Evolutionary conservation across 1,140 invertebrate genomes (phyloP), one percentile per base, ranked within the genome.

Genomic region (Diorhabda carinulata): DNA sequence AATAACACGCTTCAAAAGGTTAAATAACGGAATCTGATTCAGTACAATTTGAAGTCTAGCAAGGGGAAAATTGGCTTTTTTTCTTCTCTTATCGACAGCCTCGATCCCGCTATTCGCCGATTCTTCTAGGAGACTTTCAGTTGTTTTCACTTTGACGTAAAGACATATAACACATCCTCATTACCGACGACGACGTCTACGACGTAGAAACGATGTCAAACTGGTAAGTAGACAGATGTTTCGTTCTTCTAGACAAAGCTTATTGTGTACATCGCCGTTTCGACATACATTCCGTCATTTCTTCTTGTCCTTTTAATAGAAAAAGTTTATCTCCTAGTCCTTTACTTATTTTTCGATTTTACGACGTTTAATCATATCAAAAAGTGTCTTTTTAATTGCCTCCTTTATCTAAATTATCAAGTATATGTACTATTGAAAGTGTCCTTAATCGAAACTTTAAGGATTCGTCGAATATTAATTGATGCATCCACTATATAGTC

Each of bases 1-100:
- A 73, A 73, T 73, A 73, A 73, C 72, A 73, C 72, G 72, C 72
- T 62, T 73, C 66, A 71, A 73, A 70, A 73, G 67, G 72, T 73
- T 71, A 73, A 71, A 73, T 67, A 73, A 64, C 59, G 65, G 64
- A 66, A 69, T 71, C 69, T 67, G 69, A 73, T 73, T 73, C 66
- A 66, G 66, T 58, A 73, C 67, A 66, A 71, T 73, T 73, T 71
- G 69, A 64, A 70, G 69, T 70, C 64, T 70, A 8, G 62, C 57
- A 63, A 67, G 72, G 58, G 69, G 72, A 73, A 73, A 73, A 73
- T 73, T 73, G 72, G 66, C 69, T 71, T 73, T 73, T 73, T 71
- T 70, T 65, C 67, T 67, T 40, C n/a, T 25, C 61, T 3, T 43
- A 52, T 65, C 64, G 64, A 65, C 42, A 10, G 47, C n/a, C 8